Evolutionary conservation across 2,113 vertebrate genomes (phyloP).

Genomic region (Cyprinodon tularosa): DNA sequence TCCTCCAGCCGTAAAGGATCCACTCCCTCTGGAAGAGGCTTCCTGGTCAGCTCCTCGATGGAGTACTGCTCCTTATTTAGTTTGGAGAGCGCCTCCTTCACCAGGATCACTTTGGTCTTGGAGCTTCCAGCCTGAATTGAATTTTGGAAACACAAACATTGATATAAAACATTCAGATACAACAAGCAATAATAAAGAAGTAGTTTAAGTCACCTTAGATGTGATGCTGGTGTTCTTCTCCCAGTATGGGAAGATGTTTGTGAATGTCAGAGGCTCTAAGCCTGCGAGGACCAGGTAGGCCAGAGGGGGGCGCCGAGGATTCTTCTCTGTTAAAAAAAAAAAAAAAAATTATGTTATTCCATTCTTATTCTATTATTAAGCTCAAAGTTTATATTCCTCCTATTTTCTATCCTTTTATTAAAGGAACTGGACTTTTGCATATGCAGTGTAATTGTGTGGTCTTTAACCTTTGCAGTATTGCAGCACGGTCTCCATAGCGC

Average conservation of each 20-base stretch:
- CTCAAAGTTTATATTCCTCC: too few species aligned
- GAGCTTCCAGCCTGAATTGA: constrained; percentile 50
- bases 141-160: not conserved
- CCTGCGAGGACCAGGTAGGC: constrained; percentile 82
- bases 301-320: constrained; percentile 76
- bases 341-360: not conserved
- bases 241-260: constrained; percentile 85
- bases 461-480: constrained; percentile 84
- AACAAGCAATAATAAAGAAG: too few species aligned
- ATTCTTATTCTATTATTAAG: too few species aligned
- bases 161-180: not conserved
- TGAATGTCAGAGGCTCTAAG: constrained; percentile 83
- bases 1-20: constrained; percentile 82
- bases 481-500: constrained; percentile 82
- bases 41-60: constrained; percentile 78
- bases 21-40: constrained; percentile 82
- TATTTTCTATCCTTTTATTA: not conserved
- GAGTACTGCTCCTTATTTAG: constrained; percentile 81
- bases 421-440: not conserved
- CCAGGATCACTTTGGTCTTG: constrained; percentile 77
- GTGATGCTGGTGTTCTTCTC: constrained; percentile 66
- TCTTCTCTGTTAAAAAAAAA: constrained; percentile 78
- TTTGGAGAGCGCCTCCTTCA: constrained; percentile 79
- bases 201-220: constrained; percentile 55
- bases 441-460: not conserved